Percentiles rank a stretch among this genome's conserved stretches.
These are phyloP conservation scores for Argynnis bischoffii DNA, from an alignment of 2,888 invertebrate species.

Conservation along the genomic window DNA sequence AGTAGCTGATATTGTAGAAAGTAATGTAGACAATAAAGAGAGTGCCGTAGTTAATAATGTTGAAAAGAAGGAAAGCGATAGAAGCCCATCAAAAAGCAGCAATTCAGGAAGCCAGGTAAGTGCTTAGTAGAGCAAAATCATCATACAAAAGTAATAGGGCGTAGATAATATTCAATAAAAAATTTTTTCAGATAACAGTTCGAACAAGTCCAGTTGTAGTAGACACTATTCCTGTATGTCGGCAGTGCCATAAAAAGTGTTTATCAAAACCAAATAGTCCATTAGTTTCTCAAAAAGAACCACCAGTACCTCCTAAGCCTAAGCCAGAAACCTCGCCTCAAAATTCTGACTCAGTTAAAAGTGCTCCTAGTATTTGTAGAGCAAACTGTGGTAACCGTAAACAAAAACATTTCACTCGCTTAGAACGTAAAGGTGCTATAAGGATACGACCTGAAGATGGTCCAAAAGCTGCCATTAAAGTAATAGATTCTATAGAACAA, in stretches of 20 bases:
- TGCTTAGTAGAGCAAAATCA: constrained; percentile 27
- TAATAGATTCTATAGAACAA: constrained; percentile 77
- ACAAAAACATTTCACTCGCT: constrained; percentile 64
- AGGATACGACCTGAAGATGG: constrained; percentile 76
- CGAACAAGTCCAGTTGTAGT: constrained; percentile 88
- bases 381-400: constrained; percentile 69
- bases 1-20: constrained; percentile 67
- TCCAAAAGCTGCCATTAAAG: constrained; percentile 72
- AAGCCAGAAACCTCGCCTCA: constrained; percentile 70
- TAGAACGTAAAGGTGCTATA: constrained; percentile 78
- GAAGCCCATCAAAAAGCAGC: constrained; percentile 88
- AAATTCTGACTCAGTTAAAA: constrained; percentile 68
- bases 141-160: background rate
- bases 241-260: constrained; percentile 90
- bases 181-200: constrained; percentile 85
- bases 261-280: constrained; percentile 82
- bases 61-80: constrained; percentile 82
- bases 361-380: constrained; percentile 69
- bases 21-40: constrained; percentile 59
- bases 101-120: constrained; percentile 90
- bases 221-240: constrained; percentile 88
- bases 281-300: constrained; percentile 73
- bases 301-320: constrained; percentile 58
- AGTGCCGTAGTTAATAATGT: constrained; percentile 48
- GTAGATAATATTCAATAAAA: background rate